These are phyloP conservation scores for Sesamia inferens DNA, from an alignment of 2,888 invertebrate species.

Conservation along the genomic window DNA sequence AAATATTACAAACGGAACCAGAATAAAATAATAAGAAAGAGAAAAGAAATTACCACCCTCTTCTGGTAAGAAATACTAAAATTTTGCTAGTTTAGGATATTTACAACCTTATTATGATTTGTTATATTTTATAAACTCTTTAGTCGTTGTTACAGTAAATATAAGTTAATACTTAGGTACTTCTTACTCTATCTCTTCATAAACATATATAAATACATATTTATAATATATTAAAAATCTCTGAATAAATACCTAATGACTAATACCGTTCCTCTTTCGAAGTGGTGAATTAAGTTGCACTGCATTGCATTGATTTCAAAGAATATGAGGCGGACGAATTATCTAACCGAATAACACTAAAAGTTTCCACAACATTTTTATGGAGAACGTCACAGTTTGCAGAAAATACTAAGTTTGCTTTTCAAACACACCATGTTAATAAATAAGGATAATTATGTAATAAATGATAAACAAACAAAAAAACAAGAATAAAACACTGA, in stretches of 20 bases:
- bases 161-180: constrained; percentile 40
- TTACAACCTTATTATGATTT: constrained; percentile 16
- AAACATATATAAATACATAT: constrained; percentile 32
- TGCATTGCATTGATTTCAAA: constrained; percentile 36
- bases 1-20: constrained; percentile 9
- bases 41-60: neutral
- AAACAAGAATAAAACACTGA: constrained; percentile 3
- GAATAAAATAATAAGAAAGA: constrained; percentile 10
- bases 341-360: neutral
- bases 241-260: constrained; percentile 35
- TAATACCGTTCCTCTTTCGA: constrained; percentile 21
- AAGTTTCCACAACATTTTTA: neutral
- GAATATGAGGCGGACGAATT: constrained; percentile 37
- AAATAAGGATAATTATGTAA: constrained; percentile 7
- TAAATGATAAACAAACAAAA: no score
- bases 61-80: constrained; percentile 4
- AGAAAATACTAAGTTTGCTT: constrained; percentile 3
- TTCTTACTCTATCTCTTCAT: constrained; percentile 35
- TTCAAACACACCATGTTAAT: constrained; percentile 9
- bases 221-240: constrained; percentile 31
- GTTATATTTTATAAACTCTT: constrained; percentile 29
- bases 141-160: constrained; percentile 41
- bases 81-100: constrained; percentile 19
- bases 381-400: neutral
- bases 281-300: constrained; percentile 12